Base-by-base conservation (phyloP, 1,140 invertebrate genomes). In the Drosophila trapezifrons region DNA sequence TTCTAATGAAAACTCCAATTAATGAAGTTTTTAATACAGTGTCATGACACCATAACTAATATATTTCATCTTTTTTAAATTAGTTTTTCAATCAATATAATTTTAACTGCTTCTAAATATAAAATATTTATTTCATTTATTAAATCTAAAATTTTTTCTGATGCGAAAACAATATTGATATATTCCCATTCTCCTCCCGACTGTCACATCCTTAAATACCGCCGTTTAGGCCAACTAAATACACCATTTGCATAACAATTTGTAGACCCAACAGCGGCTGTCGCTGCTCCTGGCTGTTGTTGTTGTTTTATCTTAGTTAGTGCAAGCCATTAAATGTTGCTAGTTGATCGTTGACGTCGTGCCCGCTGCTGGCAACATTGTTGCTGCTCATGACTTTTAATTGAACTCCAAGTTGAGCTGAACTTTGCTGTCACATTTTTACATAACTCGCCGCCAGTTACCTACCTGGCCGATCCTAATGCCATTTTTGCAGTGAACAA, bases 401-500 rank as follows among this genome's bases (percentile, higher is more conserved):
- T 77, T 77, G 75, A 77, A 77, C 75, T 70, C 74, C 65, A 10
- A 76, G 55, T 43, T 60, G 51, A 43, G 49, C 64, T 76, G 73
- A 76, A 76, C 74, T 76, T 76, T 76, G 72, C 72, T 76, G 62
- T 66, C 72, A 76, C 74, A 76, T 67, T 76, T 72, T 76, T 76
- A 76, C 74, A 76, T 76, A 76, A 76, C 73, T 76, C 35, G 46
- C 47, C 27, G 46, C 25, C 22, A 29, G 46, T 49, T 27, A 17
- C 46, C 37, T 32, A 13, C 43, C 51, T 46, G 29, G 42, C 47
- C 49, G 60, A 25, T 76, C 56, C 69, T 74, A 62, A 54, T 73
- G 64, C 37, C 75, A 57, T 69, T 76, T 62, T 67, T 38, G 42
- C 51, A 59, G 65, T 69, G 55, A 35, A 69, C 63, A 78, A 78